phyloP scores from a whole-genome alignment of 2,888 invertebrate genomes.

The Scaeva pyrastri region DNA sequence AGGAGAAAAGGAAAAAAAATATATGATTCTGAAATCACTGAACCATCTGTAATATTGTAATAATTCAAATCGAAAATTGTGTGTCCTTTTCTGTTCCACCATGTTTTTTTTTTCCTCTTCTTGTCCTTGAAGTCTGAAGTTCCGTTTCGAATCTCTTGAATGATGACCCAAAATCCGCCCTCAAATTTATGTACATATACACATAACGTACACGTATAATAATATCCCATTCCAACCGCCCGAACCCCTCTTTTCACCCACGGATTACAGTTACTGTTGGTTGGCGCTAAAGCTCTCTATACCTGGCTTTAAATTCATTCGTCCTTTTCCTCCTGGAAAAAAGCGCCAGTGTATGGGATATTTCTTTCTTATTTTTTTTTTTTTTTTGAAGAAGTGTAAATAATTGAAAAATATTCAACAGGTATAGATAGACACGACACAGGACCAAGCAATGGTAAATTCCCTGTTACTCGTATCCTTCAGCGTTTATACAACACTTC shows the following conservation, averaged over 20 bases:
- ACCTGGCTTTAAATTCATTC: constrained; percentile 17
- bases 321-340: constrained; percentile 34
- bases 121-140: neutral
- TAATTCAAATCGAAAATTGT: constrained; percentile 74
- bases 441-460: constrained; percentile 12
- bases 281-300: constrained; percentile 1
- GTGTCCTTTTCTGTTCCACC: constrained; percentile 62
- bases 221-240: constrained; percentile 4
- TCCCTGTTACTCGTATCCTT: constrained; percentile 31
- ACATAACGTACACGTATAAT: constrained; percentile 11
- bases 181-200: constrained; percentile 12
- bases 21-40: constrained; percentile 15
- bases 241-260: neutral
- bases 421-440: constrained; percentile 55
- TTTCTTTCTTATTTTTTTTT: constrained; percentile 29
- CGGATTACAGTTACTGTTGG: too few species aligned
- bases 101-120: neutral
- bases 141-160: constrained; percentile 35
- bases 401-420: constrained; percentile 76
- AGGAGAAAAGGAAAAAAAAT: neutral
- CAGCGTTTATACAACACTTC: constrained; percentile 46
- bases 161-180: constrained; percentile 64
- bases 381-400: constrained; percentile 68
- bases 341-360: constrained; percentile 26
- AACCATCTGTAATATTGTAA: constrained; percentile 65